Evolutionary conservation across 2,888 invertebrate genomes (phyloP).

Genomic region (Horisme vitalbata): DNA sequence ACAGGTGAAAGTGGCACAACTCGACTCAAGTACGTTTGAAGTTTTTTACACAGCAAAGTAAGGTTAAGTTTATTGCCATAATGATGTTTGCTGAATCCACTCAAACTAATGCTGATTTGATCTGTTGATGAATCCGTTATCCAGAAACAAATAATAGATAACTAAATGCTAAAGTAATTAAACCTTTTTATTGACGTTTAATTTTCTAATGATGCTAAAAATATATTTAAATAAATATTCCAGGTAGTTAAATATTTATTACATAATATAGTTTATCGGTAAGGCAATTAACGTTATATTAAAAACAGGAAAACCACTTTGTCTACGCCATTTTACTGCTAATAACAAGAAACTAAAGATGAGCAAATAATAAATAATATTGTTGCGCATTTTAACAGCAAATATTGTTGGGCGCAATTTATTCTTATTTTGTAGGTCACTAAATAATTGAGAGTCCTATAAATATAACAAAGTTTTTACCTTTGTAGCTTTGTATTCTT

Average conservation of each 20-base stretch:
- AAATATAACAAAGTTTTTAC: too few relatives aligned
- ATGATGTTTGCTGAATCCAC: slow-evolving; percentile 14
- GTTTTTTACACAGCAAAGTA: slow-evolving; percentile 21
- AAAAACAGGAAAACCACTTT: slow-evolving; percentile 14
- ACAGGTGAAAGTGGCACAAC: slow-evolving; percentile 28
- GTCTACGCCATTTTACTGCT: slow-evolving; percentile 4
- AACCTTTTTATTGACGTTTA: too few relatives aligned
- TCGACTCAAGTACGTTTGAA: slow-evolving; percentile 1
- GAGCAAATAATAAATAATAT: too few relatives aligned
- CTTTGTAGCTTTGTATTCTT: too few relatives aligned
- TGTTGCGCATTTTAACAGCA: too few relatives aligned
- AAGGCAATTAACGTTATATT: slow-evolving; percentile 3
- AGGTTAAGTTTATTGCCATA: slow-evolving; percentile 17
- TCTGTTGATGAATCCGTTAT: too few relatives aligned
- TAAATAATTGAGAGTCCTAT: too few relatives aligned
- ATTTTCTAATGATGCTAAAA: not conserved
- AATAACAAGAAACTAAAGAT: too few relatives aligned
- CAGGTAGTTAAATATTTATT: not conserved
- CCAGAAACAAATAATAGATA: too few relatives aligned
- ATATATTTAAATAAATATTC: not conserved
- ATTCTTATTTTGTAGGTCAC: too few relatives aligned
- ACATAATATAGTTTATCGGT: slow-evolving; percentile 2
- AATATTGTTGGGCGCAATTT: too few relatives aligned
- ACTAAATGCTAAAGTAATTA: too few relatives aligned
- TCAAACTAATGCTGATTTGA: slow-evolving; percentile 1